Percentiles rank a stretch among this genome's conserved stretches.
phyloP scores from a whole-genome alignment of 2,797 vertebrate genomes.

The Erithacus rubecula region DNA sequence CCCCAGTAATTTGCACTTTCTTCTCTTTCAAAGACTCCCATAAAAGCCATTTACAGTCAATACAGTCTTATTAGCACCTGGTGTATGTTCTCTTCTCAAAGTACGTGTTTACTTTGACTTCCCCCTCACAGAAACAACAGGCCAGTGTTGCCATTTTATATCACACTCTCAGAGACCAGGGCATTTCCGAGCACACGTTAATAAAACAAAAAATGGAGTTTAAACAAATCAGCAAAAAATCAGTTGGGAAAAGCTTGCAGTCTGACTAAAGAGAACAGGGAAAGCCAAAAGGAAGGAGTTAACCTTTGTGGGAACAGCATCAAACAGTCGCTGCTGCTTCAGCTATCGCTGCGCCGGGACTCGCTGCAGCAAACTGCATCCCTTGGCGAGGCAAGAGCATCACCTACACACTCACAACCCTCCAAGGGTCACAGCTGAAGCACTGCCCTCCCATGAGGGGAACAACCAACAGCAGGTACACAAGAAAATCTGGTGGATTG shows the following conservation, averaged over 20 bases:
- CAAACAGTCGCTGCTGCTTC: conserved; percentile 19
- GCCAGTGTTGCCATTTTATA: neutral
- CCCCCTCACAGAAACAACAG: neutral
- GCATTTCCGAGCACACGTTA: neutral
- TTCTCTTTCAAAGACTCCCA: neutral
- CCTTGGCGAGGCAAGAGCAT: neutral
- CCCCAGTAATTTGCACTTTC: neutral
- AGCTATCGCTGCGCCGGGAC: neutral
- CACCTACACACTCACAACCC: neutral
- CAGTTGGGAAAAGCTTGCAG: conserved; percentile 31
- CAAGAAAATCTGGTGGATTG: conserved; percentile 47
- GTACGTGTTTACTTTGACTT: neutral
- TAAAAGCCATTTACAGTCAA: conserved; percentile 27
- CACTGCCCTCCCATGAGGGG: neutral
- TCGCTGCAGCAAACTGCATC: neutral
- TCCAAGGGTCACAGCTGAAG: neutral
- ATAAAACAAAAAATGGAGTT: conserved; percentile 53
- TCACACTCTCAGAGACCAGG: neutral
- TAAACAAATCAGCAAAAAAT: conserved; percentile 12
- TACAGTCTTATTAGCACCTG: neutral
- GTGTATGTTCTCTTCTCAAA: neutral
- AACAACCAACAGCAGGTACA: conserved; percentile 15
- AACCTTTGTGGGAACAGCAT: conserved; percentile 30
- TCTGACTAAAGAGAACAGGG: conserved; percentile 22
- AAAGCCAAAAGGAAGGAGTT: conserved; percentile 56